Percentiles rank a stretch among this genome's conserved stretches.
These are phyloP conservation scores for Atherinomorus stipes DNA, from an alignment of 2,113 vertebrate genomes.

Conservation along the genomic window DNA sequence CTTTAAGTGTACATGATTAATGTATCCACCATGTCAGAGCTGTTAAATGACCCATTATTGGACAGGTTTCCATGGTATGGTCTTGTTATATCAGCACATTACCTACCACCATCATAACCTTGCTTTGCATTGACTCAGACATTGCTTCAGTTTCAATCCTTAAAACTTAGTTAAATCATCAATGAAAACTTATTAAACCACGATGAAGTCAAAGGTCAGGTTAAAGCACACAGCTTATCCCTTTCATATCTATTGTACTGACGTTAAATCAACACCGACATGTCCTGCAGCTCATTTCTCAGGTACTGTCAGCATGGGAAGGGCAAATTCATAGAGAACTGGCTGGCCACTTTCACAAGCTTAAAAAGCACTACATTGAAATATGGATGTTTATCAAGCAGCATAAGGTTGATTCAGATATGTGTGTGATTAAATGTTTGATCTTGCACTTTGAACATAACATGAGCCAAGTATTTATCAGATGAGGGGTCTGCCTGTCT, in stretches of 20 bases:
- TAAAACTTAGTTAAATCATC: conserved; percentile 1
- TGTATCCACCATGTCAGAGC: no score
- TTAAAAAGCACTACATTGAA: conserved; percentile 29
- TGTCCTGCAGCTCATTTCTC: conserved; percentile 71
- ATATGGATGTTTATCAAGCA: conserved; percentile 64
- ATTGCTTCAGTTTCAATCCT: neutral
- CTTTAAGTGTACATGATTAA: no score
- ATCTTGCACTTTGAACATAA: conserved; percentile 63
- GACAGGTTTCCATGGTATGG: no score
- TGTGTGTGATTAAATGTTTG: conserved; percentile 63
- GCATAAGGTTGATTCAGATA: conserved; percentile 59
- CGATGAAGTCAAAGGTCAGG: conserved; percentile 44
- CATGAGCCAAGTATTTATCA: conserved; percentile 39
- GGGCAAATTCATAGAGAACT: conserved; percentile 64
- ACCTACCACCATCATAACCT: no score
- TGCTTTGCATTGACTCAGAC: no score
- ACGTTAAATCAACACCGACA: conserved; percentile 67
- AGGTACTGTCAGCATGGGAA: conserved; percentile 57
- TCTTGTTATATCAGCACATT: no score
- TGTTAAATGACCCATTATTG: no score
- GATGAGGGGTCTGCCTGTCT: conserved; percentile 23
- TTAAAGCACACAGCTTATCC: conserved; percentile 47
- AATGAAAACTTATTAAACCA: conserved; percentile 5
- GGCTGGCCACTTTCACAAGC: conserved; percentile 39
- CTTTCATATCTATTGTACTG: conserved; percentile 70